Evolutionary conservation across 2,113 vertebrate genomes (phyloP), one percentile per base, ranked within the genome.

Genomic region (Mirounga angustirostris): DNA sequence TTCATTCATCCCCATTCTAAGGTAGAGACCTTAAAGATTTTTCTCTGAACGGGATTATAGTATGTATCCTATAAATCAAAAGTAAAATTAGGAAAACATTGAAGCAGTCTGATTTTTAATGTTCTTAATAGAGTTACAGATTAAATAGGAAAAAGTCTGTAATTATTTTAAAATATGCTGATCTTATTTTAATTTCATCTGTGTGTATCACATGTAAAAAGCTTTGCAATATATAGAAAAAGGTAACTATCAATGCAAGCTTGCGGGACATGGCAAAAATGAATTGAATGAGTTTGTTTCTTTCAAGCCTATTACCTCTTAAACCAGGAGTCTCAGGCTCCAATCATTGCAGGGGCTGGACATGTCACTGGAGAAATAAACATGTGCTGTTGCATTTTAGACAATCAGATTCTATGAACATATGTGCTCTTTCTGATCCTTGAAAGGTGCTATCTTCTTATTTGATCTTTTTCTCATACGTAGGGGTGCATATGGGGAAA

Each of bases 111-210:
- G 1, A 85, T 82, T 89, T 91, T 86, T 91, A 93, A 50, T 79
- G n/a, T 40, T 95, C 46, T 91, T 91, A 89, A 36, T 83, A 33
- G 73, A 54, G 43, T 43, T 46, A 52, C 13, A 43, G 21, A n/a
- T 65, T 94, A 95, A 86, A n/a, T 36, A 40, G 30, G 43, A 92
- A 4, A 79, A 76, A 33, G 16, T 73, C n/a, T 96, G 6, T 21
- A 94, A 4, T 80, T 93, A 85, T 74, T 96, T 95, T 59, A 95
- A 92, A 91, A 81, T 83, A 86, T 36, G 22, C 74, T 80, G n/a
- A 71, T 88, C 43, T 92, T 82, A 43, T 87, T 90, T 92, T 73
- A 93, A 81, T 85, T 79, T 63, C 18, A 52, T 85, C 36, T 88
- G 26, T 6, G 11, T 24, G 16, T 76, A 63, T 82, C 76, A 73